Evolutionary conservation across 2,797 vertebrate genomes (phyloP).

Genomic region (Muscicapa comitata): DNA sequence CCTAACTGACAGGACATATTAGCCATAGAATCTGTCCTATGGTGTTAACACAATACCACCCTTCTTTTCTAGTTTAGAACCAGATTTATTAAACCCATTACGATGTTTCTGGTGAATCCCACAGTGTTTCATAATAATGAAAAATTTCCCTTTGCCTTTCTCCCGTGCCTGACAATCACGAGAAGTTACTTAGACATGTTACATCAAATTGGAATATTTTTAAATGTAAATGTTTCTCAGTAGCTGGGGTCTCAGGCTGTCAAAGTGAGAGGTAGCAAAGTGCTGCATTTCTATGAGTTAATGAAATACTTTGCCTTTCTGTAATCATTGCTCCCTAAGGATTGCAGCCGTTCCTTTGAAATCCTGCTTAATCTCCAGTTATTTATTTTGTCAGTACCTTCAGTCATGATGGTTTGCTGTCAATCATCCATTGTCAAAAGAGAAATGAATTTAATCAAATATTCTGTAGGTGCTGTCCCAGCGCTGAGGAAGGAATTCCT

Average conservation of each 20-base stretch:
- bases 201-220: background rate
- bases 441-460: background rate
- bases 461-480: background rate
- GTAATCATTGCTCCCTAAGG: background rate
- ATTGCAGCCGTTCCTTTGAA: background rate
- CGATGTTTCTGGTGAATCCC: background rate
- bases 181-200: background rate
- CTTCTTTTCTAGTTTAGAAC: background rate
- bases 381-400: conserved; percentile 25
- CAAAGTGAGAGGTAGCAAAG: background rate
- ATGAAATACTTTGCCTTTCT: background rate
- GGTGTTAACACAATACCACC: background rate
- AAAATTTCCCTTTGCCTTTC: background rate
- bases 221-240: background rate
- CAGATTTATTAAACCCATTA: background rate
- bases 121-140: background rate
- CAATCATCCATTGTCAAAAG: conserved; percentile 1
- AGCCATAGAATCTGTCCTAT: background rate
- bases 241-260: background rate
- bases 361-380: conserved; percentile 3
- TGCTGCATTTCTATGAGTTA: background rate
- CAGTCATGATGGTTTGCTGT: background rate
- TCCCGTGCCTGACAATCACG: background rate
- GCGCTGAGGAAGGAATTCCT: background rate
- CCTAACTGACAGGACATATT: background rate